A percentile compares a stretch with the other conserved stretches of the same genome.
These are phyloP conservation scores for Montipora sp. DNA, from an alignment of 64 coral and sea anemone species.

Conservation along the genomic window DNA sequence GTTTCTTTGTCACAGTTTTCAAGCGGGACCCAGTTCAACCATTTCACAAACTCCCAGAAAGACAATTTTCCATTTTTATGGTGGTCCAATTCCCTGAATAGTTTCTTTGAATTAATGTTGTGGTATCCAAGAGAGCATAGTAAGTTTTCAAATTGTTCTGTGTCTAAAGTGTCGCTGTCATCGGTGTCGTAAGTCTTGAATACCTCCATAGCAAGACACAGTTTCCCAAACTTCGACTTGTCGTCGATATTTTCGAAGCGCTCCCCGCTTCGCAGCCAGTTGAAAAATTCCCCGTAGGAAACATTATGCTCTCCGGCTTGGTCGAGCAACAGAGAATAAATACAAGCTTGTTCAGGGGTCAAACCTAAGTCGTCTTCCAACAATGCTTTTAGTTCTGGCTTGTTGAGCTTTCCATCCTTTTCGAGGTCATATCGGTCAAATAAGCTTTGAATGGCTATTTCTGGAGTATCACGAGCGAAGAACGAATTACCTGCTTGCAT, in stretches of 20 bases:
- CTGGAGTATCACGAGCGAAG: conserved; percentile 66
- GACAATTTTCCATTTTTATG: conserved; percentile 75
- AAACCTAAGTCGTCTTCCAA: conserved; percentile 84
- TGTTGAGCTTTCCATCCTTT: conserved; percentile 50
- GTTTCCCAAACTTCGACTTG: conserved; percentile 54
- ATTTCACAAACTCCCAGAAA: conserved; percentile 80
- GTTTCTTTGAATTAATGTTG: conserved; percentile 30
- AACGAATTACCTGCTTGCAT: conserved; percentile 82
- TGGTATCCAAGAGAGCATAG: conserved; percentile 54
- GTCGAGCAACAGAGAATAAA: conserved; percentile 79
- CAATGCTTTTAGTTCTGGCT: conserved; percentile 57
- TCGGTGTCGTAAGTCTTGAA: conserved; percentile 78
- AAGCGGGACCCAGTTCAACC: conserved; percentile 79
- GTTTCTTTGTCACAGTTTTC: background rate
- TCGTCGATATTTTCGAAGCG: conserved; percentile 77
- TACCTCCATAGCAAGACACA: conserved; percentile 60
- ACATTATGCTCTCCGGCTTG: conserved; percentile 74
- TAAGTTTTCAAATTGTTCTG: conserved; percentile 53
- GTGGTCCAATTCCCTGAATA: conserved; percentile 53
- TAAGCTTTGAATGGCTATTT: conserved; percentile 72
- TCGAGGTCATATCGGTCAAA: conserved; percentile 85
- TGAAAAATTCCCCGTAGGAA: conserved; percentile 80
- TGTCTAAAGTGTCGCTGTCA: conserved; percentile 60
- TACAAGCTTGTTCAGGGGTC: conserved; percentile 42
- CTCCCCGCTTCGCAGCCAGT: conserved; percentile 89